These are phyloP conservation scores for Epinephelus lanceolatus DNA, from an alignment of 2,113 vertebrate genomes.

Conservation along the genomic window DNA sequence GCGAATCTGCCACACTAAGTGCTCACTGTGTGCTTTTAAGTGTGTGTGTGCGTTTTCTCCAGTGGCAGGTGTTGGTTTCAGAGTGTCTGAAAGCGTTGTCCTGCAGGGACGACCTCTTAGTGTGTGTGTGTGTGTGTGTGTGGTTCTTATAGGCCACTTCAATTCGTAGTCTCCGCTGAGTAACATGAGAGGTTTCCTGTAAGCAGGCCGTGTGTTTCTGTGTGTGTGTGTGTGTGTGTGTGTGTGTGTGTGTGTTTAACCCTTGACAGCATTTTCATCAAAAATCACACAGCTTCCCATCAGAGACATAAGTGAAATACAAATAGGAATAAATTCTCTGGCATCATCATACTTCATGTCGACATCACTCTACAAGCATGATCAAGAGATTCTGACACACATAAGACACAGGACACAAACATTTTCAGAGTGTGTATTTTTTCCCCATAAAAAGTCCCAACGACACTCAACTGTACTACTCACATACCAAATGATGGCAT, in stretches of 20 bases:
- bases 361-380: background rate
- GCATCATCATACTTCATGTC: background rate
- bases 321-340: background rate
- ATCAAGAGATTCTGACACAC: background rate
- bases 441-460: too few species aligned
- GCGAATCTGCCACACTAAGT: background rate
- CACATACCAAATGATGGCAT: too few species aligned
- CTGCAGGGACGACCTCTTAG: slow-evolving; percentile 21
- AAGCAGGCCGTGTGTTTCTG: background rate
- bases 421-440: too few species aligned
- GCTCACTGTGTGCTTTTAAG: slow-evolving; percentile 9
- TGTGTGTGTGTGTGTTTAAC: background rate
- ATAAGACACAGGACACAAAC: background rate
- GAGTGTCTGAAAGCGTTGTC: slow-evolving; percentile 12
- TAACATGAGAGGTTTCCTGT: slow-evolving; percentile 17
- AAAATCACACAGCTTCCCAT: background rate
- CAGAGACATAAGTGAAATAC: background rate
- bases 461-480: too few species aligned
- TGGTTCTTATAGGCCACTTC: slow-evolving; percentile 9
- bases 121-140: slow-evolving; percentile 2
- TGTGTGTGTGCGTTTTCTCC: slow-evolving; percentile 34
- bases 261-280: background rate
- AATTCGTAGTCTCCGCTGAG: slow-evolving; percentile 10
- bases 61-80: slow-evolving; percentile 45
- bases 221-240: background rate